These are phyloP conservation scores for Pristionchus exspectatus DNA, from an alignment of 2,888 invertebrate species.

Conservation along the genomic window DNA sequence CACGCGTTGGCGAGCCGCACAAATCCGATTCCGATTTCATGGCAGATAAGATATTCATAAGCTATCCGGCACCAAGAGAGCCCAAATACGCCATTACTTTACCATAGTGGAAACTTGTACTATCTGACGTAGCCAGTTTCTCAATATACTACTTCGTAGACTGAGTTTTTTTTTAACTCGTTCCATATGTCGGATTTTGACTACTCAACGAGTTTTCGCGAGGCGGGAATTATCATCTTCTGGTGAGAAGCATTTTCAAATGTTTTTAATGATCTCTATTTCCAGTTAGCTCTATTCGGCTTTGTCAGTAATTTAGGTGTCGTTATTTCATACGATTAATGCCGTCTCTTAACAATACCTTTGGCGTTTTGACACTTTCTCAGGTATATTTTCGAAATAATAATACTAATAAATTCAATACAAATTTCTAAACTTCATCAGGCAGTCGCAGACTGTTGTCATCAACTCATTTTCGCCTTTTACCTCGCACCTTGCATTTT, in stretches of 20 bases:
- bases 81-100: no score
- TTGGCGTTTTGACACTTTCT: constrained; percentile 60
- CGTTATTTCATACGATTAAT: constrained; percentile 30
- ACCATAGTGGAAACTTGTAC: no score
- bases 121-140: no score
- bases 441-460: not conserved
- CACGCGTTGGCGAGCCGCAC: no score
- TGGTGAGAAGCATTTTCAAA: not conserved
- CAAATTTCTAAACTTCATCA: not conserved
- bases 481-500: not conserved
- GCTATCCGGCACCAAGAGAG: no score
- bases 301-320: not conserved
- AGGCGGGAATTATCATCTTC: not conserved
- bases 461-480: constrained; percentile 22
- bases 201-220: not conserved
- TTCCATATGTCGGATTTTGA: not conserved
- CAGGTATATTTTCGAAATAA: constrained; percentile 55
- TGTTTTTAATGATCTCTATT: no score
- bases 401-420: no score
- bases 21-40: no score
- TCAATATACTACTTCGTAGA: no score
- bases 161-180: no score
- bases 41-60: no score
- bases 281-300: no score
- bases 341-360: constrained; percentile 61